Percentiles rank a stretch among this genome's conserved stretches.
phyloP scores from a whole-genome alignment of 2,888 invertebrate species.

The Troglohyphantes excavatus region DNA sequence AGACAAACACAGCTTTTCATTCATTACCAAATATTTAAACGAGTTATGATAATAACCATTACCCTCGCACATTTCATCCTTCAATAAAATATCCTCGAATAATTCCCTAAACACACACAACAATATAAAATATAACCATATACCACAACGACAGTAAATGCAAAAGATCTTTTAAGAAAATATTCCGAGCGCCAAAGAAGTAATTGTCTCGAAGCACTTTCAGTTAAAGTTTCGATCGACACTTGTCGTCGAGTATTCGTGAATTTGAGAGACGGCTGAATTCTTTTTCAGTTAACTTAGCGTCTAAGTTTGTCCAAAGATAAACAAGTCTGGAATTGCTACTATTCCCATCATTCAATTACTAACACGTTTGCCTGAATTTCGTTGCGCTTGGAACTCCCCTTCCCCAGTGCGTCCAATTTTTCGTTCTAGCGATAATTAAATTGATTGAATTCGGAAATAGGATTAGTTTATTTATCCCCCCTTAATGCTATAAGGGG shows the following conservation, averaged over 20 bases:
- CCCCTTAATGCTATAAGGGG: conserved; percentile 70
- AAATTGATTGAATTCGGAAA: conserved; percentile 76
- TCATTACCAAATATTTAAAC: background rate
- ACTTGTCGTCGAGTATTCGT: conserved; percentile 54
- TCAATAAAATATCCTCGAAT: conserved; percentile 29
- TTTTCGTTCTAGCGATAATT: conserved; percentile 72
- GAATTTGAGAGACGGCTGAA: conserved; percentile 55
- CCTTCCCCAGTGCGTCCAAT: conserved; percentile 42
- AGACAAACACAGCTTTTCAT: background rate
- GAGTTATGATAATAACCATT: background rate
- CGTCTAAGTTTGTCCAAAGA: conserved; percentile 61
- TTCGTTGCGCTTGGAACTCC: conserved; percentile 48
- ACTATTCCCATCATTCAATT: conserved; percentile 73
- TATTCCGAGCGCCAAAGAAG: conserved; percentile 34
- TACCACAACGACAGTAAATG: background rate
- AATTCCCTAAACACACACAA: conserved; percentile 9
- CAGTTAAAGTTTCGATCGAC: conserved; percentile 50
- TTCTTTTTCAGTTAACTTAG: conserved; percentile 58
- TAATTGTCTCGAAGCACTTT: conserved; percentile 64
- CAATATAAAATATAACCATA: background rate
- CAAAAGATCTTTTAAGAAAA: conserved; percentile 41
- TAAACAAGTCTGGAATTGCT: conserved; percentile 60
- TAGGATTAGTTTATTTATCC: conserved; percentile 74
- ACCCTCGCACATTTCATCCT: background rate
- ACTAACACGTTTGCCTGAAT: conserved; percentile 72